phyloP scores from a whole-genome alignment of 2,797 vertebrate genomes.

The Hypotaenidia okinawae region DNA sequence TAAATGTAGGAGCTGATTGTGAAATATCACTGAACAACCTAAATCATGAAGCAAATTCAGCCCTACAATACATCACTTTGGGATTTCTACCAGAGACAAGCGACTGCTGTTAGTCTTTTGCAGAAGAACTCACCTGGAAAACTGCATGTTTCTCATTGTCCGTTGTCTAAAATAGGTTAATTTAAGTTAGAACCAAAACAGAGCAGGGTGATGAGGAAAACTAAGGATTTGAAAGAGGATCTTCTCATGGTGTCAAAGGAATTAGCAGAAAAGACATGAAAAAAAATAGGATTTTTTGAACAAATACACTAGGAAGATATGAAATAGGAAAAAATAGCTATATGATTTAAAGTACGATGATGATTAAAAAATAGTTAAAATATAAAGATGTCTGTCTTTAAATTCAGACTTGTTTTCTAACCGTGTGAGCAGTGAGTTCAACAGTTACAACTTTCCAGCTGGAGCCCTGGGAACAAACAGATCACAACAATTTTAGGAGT shows the following conservation, averaged over 20 bases:
- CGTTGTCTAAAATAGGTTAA: background rate
- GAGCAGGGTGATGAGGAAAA: background rate
- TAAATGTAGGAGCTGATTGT: background rate
- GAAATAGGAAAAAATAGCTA: background rate
- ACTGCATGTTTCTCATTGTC: background rate
- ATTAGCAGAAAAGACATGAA: background rate
- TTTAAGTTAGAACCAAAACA: too few relatives aligned
- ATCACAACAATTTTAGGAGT: background rate
- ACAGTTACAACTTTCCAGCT: background rate
- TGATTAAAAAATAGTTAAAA: background rate
- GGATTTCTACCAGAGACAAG: background rate
- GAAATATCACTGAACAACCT: background rate
- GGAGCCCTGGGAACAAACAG: background rate
- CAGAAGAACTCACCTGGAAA: background rate
- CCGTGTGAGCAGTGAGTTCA: background rate
- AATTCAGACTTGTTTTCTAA: background rate
- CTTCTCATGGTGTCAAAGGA: background rate
- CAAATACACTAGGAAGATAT: background rate
- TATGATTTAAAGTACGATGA: background rate
- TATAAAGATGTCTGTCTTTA: background rate
- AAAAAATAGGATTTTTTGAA: background rate
- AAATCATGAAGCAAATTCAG: background rate
- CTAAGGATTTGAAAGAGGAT: background rate
- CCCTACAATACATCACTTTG: background rate
- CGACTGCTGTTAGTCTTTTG: background rate